Percentiles rank a stretch among this genome's conserved stretches.
Evolutionary conservation across 1,140 invertebrate species (phyloP).

Genomic region (Trichoplusia ni): DNA sequence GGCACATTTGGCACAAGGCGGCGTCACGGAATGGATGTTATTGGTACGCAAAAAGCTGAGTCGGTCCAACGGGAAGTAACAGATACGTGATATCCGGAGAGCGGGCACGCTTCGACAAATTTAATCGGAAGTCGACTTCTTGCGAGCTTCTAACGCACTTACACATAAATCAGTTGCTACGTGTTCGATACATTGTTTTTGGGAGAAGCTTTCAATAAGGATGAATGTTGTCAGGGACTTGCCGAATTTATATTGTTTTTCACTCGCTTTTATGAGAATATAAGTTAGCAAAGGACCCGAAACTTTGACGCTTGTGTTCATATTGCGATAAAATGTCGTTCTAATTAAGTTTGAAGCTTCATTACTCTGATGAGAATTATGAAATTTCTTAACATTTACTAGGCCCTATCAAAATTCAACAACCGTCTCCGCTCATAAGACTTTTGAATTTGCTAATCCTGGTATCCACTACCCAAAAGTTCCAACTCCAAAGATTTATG

Average conservation of each 20-base stretch:
- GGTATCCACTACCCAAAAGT: slow-evolving; percentile 27
- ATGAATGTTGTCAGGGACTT: not conserved
- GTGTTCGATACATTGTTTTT: not conserved
- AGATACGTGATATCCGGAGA: slow-evolving; percentile 69
- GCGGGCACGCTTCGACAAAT: slow-evolving; percentile 50
- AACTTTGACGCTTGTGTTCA: too few species aligned
- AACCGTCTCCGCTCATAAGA: not conserved
- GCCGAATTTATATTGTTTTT: not conserved
- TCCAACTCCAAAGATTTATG: slow-evolving; percentile 37
- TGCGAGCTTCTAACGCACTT: slow-evolving; percentile 42
- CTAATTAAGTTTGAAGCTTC: too few species aligned
- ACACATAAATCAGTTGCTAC: slow-evolving; percentile 18
- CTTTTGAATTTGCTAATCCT: slow-evolving; percentile 13
- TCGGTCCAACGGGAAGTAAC: slow-evolving; percentile 53
- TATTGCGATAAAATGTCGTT: too few species aligned
- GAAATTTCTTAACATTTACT: not conserved
- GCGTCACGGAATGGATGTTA: slow-evolving; percentile 4
- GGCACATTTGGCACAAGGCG: slow-evolving; percentile 15
- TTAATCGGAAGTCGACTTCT: slow-evolving; percentile 58
- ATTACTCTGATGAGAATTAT: too few species aligned
- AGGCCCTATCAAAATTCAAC: not conserved
- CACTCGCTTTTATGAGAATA: too few species aligned
- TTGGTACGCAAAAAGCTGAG: slow-evolving; percentile 31
- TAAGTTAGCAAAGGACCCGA: too few species aligned
- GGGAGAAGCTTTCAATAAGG: not conserved